These are phyloP conservation scores for Orgyia antiqua DNA, from an alignment of 2,888 invertebrate species.

Conservation along the genomic window DNA sequence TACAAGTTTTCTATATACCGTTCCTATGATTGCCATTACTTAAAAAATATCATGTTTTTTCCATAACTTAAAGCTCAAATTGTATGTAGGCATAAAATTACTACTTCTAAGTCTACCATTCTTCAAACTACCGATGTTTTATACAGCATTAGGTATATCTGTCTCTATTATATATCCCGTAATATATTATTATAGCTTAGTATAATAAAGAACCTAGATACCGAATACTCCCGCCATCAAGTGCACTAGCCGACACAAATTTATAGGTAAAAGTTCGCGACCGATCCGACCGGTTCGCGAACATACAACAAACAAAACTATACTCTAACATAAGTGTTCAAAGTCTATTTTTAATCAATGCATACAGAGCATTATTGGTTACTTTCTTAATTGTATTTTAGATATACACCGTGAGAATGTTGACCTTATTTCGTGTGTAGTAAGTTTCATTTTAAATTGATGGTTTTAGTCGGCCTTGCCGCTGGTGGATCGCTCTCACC, in stretches of 20 bases:
- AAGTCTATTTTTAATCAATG: constrained; percentile 44
- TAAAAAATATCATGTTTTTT: no score
- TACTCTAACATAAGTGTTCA: constrained; percentile 42
- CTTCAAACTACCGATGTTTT: no score
- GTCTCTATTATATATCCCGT: no score
- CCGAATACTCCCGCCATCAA: constrained; percentile 44
- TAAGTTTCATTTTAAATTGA: constrained; percentile 56
- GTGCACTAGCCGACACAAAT: constrained; percentile 71
- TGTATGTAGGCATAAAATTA: no score
- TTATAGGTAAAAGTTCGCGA: constrained; percentile 79
- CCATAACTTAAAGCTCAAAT: constrained; percentile 39
- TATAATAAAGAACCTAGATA: constrained; percentile 65
- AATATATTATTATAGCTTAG: no score
- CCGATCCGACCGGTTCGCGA: constrained; percentile 63
- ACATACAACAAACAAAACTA: constrained; percentile 35
- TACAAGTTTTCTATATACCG: no score
- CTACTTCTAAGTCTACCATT: no score
- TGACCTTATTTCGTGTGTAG: constrained; percentile 53
- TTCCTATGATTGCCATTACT: no score
- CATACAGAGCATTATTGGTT: constrained; percentile 57
- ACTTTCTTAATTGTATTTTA: constrained; percentile 75
- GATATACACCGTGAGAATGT: constrained; percentile 50
- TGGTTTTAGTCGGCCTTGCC: constrained; percentile 68
- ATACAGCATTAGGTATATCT: no score
- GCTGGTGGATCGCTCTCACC: constrained; percentile 74